Percentiles rank a stretch among this genome's conserved stretches.
Evolutionary conservation across 2,113 vertebrate genomes (phyloP).

Genomic region (Rhea pennata): DNA sequence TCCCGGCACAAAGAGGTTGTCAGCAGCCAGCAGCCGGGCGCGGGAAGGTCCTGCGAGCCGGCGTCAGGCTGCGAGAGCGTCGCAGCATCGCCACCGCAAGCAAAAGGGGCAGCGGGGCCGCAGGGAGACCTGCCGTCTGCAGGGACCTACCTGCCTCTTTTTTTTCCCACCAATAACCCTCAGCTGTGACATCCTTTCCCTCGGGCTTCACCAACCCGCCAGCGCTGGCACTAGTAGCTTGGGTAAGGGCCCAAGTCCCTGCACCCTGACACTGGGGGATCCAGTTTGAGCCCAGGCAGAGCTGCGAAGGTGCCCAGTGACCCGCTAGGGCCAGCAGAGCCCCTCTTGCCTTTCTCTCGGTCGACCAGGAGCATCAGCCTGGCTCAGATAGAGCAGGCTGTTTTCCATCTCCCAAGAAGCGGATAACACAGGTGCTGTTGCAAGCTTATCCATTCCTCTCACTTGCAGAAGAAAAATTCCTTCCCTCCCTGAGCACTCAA

Average conservation of each 20-base stretch:
- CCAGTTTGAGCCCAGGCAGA: neutral
- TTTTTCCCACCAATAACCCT: neutral
- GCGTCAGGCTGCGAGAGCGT: fast-evolving
- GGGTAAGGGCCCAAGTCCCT: neutral
- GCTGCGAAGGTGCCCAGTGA: neutral
- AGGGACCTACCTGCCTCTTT: neutral
- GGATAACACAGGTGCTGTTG: constrained; percentile 47
- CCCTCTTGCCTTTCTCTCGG: neutral
- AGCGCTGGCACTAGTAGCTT: neutral
- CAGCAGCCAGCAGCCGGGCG: neutral
- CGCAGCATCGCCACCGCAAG: neutral
- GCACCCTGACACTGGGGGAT: neutral
- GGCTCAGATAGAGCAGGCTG: neutral
- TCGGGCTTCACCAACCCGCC: neutral
- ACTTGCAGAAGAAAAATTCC: constrained; percentile 48
- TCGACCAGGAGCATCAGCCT: neutral
- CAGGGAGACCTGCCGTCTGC: neutral
- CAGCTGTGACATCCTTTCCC: neutral
- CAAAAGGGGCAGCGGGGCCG: neutral
- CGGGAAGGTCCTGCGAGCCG: neutral
- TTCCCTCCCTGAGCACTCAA: constrained; percentile 17
- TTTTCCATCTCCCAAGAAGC: constrained; percentile 13
- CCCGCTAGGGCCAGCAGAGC: neutral
- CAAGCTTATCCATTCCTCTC: constrained; percentile 34
- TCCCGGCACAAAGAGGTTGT: constrained; percentile 22